Conservation (phyloP, 1,140 invertebrate genomes). For the Zaprionus ghesquierei region DNA sequence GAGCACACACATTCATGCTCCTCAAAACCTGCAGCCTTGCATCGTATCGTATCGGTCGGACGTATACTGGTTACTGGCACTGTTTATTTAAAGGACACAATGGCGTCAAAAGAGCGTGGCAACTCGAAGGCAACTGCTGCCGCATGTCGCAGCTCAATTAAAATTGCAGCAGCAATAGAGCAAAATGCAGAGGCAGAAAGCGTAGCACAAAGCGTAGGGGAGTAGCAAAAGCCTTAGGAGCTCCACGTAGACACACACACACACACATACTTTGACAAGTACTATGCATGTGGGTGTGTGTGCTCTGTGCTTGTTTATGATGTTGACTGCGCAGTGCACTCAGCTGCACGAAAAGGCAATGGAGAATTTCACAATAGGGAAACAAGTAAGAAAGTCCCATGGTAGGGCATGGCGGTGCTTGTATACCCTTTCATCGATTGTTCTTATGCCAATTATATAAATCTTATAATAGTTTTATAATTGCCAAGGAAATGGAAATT, state of each 20-base stretch:
- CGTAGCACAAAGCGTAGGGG: background rate
- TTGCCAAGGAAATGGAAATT: background rate
- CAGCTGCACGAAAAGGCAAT: slow-evolving; percentile 62
- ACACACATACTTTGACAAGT: slow-evolving; percentile 38
- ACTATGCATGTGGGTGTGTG: background rate
- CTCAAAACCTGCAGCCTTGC: background rate
- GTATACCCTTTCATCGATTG: background rate
- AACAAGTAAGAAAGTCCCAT: no score
- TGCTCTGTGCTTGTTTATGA: slow-evolving; percentile 17
- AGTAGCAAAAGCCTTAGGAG: slow-evolving; percentile 9
- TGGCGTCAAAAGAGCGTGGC: slow-evolving; percentile 73
- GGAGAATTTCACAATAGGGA: slow-evolving; percentile 71
- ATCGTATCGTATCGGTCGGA: no score
- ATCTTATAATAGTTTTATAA: background rate
- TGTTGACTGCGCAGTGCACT: slow-evolving; percentile 54
- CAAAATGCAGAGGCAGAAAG: background rate
- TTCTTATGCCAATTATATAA: background rate
- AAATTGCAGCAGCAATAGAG: slow-evolving; percentile 69
- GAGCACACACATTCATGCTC: background rate
- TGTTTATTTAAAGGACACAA: slow-evolving; percentile 67
- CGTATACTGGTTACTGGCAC: background rate
- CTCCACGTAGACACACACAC: slow-evolving; percentile 48
- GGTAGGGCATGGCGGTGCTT: no score
- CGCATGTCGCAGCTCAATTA: slow-evolving; percentile 79
- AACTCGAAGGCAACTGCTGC: slow-evolving; percentile 73